Evolutionary conservation across 2,113 vertebrate genomes (phyloP).

Genomic region (Datnioides undecimradiatus): DNA sequence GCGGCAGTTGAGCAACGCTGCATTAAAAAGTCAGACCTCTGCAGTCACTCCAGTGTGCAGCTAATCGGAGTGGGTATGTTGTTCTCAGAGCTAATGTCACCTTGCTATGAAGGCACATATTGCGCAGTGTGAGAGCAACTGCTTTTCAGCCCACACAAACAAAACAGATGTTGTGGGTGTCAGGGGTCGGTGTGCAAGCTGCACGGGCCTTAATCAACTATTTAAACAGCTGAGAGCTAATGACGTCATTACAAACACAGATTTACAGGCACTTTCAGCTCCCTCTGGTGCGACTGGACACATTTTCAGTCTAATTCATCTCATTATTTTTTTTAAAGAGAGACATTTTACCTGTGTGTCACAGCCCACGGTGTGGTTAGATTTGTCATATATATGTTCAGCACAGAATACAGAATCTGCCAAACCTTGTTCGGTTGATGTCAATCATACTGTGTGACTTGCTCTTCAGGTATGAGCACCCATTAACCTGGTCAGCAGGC

Average conservation of each 20-base stretch:
- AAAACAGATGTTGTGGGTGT: slow-evolving; percentile 75
- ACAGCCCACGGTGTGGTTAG: not conserved
- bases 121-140: slow-evolving; percentile 62
- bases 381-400: accelerated
- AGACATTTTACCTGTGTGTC: not conserved
- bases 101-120: slow-evolving; percentile 65
- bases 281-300: slow-evolving; percentile 37
- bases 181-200: slow-evolving; percentile 64
- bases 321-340: slow-evolving; percentile 1
- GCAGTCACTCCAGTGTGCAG: slow-evolving; percentile 35
- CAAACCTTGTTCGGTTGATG: not conserved
- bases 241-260: slow-evolving; percentile 59
- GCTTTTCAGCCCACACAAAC: slow-evolving; percentile 67
- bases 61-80: slow-evolving; percentile 36
- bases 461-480: not conserved
- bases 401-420: no score
- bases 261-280: slow-evolving; percentile 55
- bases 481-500: not conserved
- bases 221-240: slow-evolving; percentile 63
- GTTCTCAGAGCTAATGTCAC: slow-evolving; percentile 69
- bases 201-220: slow-evolving; percentile 68
- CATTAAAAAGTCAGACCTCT: slow-evolving; percentile 17
- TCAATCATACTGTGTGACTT: not conserved
- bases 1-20: slow-evolving; percentile 20
- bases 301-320: slow-evolving; percentile 27